Evolutionary conservation across 1,140 invertebrate genomes (phyloP), one percentile per base, ranked within the genome.

Genomic region (Lethocerus indicus): DNA sequence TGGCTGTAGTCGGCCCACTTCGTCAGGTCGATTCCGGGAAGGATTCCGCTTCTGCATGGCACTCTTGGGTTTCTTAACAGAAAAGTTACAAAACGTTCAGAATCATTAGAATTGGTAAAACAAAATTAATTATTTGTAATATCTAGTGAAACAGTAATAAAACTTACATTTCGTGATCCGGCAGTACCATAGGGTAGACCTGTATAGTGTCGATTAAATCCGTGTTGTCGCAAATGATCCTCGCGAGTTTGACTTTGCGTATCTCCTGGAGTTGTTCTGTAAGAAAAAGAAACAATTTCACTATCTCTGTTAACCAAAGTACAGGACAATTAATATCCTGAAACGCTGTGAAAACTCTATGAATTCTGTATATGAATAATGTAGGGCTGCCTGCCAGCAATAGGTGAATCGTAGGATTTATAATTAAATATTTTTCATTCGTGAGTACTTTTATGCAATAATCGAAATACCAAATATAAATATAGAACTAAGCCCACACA

Each of bases 141-240:
- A 13, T 41, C 21, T 41, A 35, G n/a, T 12, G 29, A 44, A 7
- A 46, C n/a, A 46, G n/a, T 14, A 6, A n/a, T 13, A 12, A 36
- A 35, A 74, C 79, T 80, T 72, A 90, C 86, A 90, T 76, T 76
- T 88, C 84, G 61, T 88, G 84, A 69, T 91, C 87, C 0, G 88
- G 84, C 53, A 91, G 65, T 0, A 91, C 79, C 80, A 95, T 91
- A 0, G 92, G 89, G 65, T 93, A 90, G 16, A 89, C 73, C 65
- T 96, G 94, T 51, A 96, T 82, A 0, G 85, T 87, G 57, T 88
- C 83, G 42, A 94, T 83, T 27, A 89, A 71, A 63, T 95, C 90
- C 1, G 86, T 90, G 60, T 96, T 98, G 61, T 96, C 89, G 64
- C 94, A 98, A 47, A 98, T 84, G 29, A 98, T 67, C 51, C 87